Evolutionary conservation across 2,113 vertebrate species (phyloP).

Genomic region (Sander lucioperca): DNA sequence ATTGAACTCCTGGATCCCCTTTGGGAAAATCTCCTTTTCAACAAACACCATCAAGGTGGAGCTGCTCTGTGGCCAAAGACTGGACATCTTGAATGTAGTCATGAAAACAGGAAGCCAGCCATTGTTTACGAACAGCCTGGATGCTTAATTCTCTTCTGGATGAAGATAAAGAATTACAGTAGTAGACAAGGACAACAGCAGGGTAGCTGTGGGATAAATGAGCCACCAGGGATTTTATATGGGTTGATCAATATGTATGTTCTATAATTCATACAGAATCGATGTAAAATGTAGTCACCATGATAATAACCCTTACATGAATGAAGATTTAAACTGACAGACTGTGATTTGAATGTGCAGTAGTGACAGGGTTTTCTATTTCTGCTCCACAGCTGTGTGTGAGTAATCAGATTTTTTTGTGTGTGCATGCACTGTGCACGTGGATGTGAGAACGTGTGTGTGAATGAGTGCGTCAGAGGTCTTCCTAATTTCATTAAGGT

Average conservation of each 20-base stretch:
- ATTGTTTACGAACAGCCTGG: not conserved
- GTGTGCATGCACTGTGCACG: not conserved
- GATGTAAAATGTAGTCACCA: not conserved
- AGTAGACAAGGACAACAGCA: not conserved
- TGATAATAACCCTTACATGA: not conserved
- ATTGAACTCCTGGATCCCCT: conserved; percentile 11
- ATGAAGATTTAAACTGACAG: not conserved
- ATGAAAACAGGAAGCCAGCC: conserved; percentile 5
- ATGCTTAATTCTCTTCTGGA: not conserved
- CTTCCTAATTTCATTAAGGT: conserved; percentile 51
- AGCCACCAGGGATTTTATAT: not conserved
- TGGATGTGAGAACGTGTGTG: conserved; percentile 15
- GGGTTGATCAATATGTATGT: conserved; percentile 5
- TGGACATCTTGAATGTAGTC: conserved; percentile 3
- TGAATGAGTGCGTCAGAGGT: conserved; percentile 22
- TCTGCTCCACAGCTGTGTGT: conserved; percentile 25
- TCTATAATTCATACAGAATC: not conserved
- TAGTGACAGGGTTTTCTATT: conserved; percentile 15
- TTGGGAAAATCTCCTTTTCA: conserved; percentile 27
- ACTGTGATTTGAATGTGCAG: not conserved
- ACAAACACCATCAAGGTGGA: conserved; percentile 32
- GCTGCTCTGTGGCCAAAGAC: not conserved
- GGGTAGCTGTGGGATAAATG: not conserved
- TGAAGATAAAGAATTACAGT: not conserved
- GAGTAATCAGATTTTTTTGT: conserved; percentile 14